phyloP scores from a whole-genome alignment of 2,113 vertebrate species.

The Neotoma lepida region DNA sequence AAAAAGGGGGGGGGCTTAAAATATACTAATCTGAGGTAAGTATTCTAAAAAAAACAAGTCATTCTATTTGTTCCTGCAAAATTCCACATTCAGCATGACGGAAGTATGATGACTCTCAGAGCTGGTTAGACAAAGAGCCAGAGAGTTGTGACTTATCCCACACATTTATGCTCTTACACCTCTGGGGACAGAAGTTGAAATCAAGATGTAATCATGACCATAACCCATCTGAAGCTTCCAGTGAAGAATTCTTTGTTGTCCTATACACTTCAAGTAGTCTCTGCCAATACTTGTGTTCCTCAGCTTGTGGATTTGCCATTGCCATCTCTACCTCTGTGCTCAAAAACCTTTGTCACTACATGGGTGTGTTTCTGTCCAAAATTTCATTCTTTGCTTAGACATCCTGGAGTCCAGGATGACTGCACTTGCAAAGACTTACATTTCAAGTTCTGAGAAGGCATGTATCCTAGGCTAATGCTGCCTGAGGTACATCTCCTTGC shows the following conservation, averaged over 20 bases:
- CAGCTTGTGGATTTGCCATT: not conserved
- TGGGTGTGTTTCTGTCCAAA: not conserved
- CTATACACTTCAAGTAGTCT: not conserved
- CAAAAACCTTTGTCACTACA: not conserved
- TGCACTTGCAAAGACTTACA: not conserved
- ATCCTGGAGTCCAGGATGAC: not conserved
- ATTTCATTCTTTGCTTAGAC: not conserved
- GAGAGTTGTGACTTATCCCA: not conserved
- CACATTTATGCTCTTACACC: not conserved
- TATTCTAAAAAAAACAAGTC: not conserved
- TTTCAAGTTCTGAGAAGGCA: not conserved
- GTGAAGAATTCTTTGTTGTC: not conserved
- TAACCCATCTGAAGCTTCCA: not conserved
- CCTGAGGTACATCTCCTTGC: not conserved
- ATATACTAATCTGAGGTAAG: not conserved
- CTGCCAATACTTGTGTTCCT: not conserved
- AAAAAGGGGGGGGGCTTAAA: not conserved
- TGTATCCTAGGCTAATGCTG: not conserved
- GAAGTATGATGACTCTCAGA: not conserved
- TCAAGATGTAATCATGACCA: not conserved
- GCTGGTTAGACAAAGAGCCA: not conserved
- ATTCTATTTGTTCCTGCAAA: not conserved
- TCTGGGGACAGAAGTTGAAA: not conserved
- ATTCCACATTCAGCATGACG: not conserved
- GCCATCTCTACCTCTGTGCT: not conserved